These are phyloP conservation scores for Ophion slaviceki DNA, from an alignment of 2,888 invertebrate species.

Conservation along the genomic window DNA sequence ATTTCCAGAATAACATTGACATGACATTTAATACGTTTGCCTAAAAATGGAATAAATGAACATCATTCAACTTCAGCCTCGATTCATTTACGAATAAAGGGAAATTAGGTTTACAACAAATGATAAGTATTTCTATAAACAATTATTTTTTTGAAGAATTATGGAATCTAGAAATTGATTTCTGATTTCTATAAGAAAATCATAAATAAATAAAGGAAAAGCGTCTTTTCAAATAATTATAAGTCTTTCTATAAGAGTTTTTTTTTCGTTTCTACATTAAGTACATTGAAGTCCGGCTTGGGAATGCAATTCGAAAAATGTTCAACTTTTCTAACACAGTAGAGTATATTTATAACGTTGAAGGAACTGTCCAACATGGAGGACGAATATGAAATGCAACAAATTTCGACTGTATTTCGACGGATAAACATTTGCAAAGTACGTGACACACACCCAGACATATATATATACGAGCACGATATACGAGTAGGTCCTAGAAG, in stretches of 20 bases:
- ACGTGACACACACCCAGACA: not conserved
- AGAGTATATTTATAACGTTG: not conserved
- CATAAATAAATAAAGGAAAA: not conserved
- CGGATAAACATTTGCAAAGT: constrained; percentile 3
- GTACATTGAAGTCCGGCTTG: not conserved
- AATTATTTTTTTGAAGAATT: too few relatives aligned
- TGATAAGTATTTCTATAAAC: too few relatives aligned
- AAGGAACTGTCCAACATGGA: not conserved
- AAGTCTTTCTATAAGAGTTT: not conserved
- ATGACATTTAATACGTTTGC: too few relatives aligned
- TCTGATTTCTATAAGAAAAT: not conserved
- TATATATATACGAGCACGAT: constrained; percentile 15
- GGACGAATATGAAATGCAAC: not conserved
- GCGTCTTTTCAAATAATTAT: not conserved
- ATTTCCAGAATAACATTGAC: too few relatives aligned
- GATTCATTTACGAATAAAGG: too few relatives aligned
- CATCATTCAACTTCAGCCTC: too few relatives aligned
- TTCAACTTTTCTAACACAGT: not conserved
- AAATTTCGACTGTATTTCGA: not conserved
- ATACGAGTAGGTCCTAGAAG: constrained; percentile 30
- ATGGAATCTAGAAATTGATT: too few relatives aligned
- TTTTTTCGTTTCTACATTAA: not conserved
- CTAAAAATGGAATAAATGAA: too few relatives aligned
- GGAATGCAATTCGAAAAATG: not conserved
- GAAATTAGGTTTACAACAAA: too few relatives aligned